Conservation (phyloP, 2,888 invertebrate species). For the Brenthis daphne region DNA sequence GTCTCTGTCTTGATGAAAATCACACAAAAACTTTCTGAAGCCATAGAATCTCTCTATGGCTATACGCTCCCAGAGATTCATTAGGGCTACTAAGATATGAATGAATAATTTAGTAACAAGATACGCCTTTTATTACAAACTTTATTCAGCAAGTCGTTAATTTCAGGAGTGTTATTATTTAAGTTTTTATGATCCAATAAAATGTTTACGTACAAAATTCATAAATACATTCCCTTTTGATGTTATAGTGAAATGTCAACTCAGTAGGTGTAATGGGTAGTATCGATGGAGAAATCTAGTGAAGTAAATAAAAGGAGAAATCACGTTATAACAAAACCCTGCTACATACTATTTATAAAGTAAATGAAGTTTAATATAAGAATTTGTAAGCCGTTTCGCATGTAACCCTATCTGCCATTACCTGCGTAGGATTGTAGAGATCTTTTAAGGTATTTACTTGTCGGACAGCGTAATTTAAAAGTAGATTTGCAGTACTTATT, state of each 20-base stretch:
- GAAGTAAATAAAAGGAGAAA: not conserved
- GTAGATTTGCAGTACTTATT: conserved; percentile 34
- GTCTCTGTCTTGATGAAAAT: no score
- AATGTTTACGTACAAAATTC: conserved; percentile 2
- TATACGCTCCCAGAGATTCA: not conserved
- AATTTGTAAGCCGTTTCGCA: conserved; percentile 22
- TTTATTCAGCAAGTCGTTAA: conserved; percentile 11
- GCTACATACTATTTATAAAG: not conserved
- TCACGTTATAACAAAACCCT: not conserved
- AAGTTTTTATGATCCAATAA: conserved; percentile 12
- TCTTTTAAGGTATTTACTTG: conserved; percentile 38
- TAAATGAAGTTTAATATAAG: conserved; percentile 18
- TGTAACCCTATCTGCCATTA: conserved; percentile 35
- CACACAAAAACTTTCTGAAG: not conserved
- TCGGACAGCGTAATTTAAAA: conserved; percentile 39
- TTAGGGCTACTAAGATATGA: not conserved
- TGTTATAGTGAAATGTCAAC: not conserved
- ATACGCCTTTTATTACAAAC: conserved; percentile 14
- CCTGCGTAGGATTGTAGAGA: conserved; percentile 36
- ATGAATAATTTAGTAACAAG: conserved; percentile 1
- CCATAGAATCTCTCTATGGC: not conserved
- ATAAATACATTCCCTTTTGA: not conserved
- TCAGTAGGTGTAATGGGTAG: no score
- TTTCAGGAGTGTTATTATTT: conserved; percentile 7
- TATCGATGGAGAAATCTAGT: no score